Evolutionary conservation across 1,140 invertebrate genomes (phyloP).

Genomic region (Conus betulinus): DNA sequence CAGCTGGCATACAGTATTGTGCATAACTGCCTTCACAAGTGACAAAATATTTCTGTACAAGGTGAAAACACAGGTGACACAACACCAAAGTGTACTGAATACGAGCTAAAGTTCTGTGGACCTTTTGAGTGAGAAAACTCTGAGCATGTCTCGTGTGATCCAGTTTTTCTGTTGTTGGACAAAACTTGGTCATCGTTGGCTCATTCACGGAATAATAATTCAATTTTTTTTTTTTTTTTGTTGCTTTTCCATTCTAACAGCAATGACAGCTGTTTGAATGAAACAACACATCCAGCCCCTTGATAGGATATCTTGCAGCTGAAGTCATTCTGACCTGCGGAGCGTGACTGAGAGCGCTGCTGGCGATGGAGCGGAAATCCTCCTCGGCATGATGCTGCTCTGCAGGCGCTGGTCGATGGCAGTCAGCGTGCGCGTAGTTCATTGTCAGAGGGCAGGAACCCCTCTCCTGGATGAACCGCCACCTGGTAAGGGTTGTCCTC

Average conservation of each 20-base stretch:
- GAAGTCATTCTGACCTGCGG: conserved; percentile 39
- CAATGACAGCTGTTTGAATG: neutral
- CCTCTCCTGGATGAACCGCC: conserved; percentile 57
- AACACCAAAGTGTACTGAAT: too few species aligned
- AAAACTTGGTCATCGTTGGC: too few species aligned
- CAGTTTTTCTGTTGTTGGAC: too few species aligned
- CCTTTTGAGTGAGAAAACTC: too few species aligned
- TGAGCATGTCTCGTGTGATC: too few species aligned
- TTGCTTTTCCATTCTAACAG: neutral
- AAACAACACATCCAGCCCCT: neutral
- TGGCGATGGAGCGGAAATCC: conserved; percentile 57
- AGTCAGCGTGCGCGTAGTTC: conserved; percentile 54
- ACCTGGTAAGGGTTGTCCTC: conserved; percentile 59
- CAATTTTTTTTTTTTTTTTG: too few species aligned
- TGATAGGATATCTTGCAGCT: neutral
- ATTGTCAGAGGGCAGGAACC: conserved; percentile 55
- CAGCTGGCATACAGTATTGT: too few species aligned
- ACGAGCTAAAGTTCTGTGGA: too few species aligned
- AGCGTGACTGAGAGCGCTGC: conserved; percentile 31
- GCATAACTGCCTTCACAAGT: too few species aligned
- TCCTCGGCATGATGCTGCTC: conserved; percentile 58
- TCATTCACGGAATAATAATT: too few species aligned
- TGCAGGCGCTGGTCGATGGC: conserved; percentile 63
- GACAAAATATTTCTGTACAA: too few species aligned
- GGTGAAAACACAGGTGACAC: too few species aligned